phyloP scores from a whole-genome alignment of 2,888 invertebrate species.

The Exocentrus adspersus region DNA sequence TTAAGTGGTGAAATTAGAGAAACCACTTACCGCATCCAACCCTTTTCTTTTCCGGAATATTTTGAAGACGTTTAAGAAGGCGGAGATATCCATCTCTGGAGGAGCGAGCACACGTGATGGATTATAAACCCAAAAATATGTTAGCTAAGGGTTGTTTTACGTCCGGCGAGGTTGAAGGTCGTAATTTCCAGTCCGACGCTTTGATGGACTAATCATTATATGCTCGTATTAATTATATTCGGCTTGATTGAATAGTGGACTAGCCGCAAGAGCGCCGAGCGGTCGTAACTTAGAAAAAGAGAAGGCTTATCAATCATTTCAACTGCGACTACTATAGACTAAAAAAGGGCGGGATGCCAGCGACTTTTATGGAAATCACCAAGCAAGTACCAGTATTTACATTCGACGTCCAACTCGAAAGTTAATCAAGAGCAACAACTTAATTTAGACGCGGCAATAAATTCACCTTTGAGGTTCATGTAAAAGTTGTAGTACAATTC shows the following conservation, averaged over 20 bases:
- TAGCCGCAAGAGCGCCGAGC: conserved; percentile 7
- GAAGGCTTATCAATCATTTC: conserved; percentile 23
- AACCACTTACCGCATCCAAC: conserved; percentile 4
- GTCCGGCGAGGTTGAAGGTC: conserved; percentile 21
- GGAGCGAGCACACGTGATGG: conserved; percentile 25
- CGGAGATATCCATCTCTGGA: conserved; percentile 28
- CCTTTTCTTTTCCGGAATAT: conserved; percentile 11
- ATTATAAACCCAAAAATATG: conserved; percentile 24
- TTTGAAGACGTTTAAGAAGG: conserved; percentile 16
- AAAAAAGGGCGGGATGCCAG: too few relatives aligned
- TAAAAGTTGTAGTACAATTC: conserved; percentile 52
- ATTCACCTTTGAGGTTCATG: conserved; percentile 54
- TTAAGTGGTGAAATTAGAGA: conserved; percentile 10
- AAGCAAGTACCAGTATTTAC: conserved; percentile 46
- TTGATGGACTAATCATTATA: conserved; percentile 39
- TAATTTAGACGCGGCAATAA: conserved; percentile 53
- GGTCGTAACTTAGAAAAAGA: too few relatives aligned
- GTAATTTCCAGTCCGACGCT: conserved; percentile 34
- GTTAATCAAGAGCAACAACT: conserved; percentile 56
- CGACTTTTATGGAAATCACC: conserved; percentile 26
- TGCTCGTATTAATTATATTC: conserved; percentile 34
- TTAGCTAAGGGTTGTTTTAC: conserved; percentile 30
- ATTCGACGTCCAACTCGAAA: conserved; percentile 38
- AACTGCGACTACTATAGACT: too few relatives aligned
- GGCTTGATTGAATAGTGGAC: conserved; percentile 36